These are phyloP conservation scores for Lymantria dispar DNA, from an alignment of 2,888 invertebrate genomes.

Conservation along the genomic window DNA sequence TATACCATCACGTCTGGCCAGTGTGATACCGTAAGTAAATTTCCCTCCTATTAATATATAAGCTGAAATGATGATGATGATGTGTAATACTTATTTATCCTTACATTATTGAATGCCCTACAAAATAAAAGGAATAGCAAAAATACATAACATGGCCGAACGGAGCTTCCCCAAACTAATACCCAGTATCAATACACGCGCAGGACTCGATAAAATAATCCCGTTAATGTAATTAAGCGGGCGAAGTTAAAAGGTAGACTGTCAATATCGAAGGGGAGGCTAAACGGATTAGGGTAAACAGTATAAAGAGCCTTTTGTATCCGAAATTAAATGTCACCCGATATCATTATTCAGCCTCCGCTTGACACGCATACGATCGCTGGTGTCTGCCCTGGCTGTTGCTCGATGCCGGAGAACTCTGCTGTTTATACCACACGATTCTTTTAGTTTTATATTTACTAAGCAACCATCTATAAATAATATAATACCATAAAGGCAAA, in stretches of 20 bases:
- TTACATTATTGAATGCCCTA: too few relatives aligned
- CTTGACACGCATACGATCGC: constrained; percentile 67
- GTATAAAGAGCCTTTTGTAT: constrained; percentile 80
- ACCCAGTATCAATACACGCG: constrained; percentile 19
- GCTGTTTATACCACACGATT: constrained; percentile 42
- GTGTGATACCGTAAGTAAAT: too few relatives aligned
- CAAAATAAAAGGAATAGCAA: not conserved
- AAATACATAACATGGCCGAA: constrained; percentile 1
- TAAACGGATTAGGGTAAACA: constrained; percentile 77
- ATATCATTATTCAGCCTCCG: constrained; percentile 74
- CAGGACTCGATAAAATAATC: constrained; percentile 28
- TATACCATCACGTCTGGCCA: too few relatives aligned
- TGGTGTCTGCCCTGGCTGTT: constrained; percentile 43
- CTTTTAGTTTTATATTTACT: not conserved
- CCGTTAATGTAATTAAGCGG: constrained; percentile 53
- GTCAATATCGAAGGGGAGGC: constrained; percentile 54
- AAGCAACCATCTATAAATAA: too few relatives aligned
- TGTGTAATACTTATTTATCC: too few relatives aligned
- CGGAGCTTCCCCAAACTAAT: constrained; percentile 21
- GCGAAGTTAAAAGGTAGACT: constrained; percentile 52
- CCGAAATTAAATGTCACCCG: constrained; percentile 79
- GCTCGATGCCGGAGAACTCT: constrained; percentile 37
- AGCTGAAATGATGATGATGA: too few relatives aligned
- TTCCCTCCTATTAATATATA: too few relatives aligned
- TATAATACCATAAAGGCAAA: too few relatives aligned